Base-by-base conservation (phyloP, 1,140 invertebrate species). In the Drosophila pectinifera region DNA sequence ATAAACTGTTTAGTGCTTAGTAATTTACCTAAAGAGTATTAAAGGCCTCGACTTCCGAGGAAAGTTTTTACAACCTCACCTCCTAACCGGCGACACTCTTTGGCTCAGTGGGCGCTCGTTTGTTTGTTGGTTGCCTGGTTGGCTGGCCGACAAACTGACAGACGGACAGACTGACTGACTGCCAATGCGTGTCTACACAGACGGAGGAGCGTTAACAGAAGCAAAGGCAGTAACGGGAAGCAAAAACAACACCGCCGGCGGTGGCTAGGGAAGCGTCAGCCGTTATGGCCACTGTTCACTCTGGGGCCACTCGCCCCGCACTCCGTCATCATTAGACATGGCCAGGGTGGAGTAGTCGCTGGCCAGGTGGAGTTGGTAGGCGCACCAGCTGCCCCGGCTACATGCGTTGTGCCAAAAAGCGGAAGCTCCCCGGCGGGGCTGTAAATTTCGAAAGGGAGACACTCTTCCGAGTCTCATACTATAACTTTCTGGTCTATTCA, bases 291-390 rank as follows among this genome's bases (percentile, higher is more conserved):
- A 67, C 64, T 68, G 64, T 68, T 67, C 28, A 53, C 18, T 54
- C 48, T 24, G 16, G 39, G 10, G 31, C 39, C 39, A 39, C 28
- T 41, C 49, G n/a, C 57, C 38, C 69, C 28, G 28, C 28, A 75
- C 69, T 82, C 74, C 61, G 73, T 86, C 82, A 86, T 82, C 82
- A 85, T 85, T 85, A 85, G 69, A 72, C 68, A 68, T 61, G 80
- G 82, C 78, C 82, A 81, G 26, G 55, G 36, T 16, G 20, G 38
- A 18, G 36, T 22, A 10, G 13, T 28, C 26, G 24, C 10, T 57
- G 11, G 14, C 5, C 18, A 38, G 42, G 16, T 49, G 26, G 18
- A 31, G n/a, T 18, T 26, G 57, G 31, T 39, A 38, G 43, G 31
- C 42, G 8, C 34, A 46, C 24, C 67, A 69, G 39, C 36, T 84